phyloP scores from a whole-genome alignment of 2,888 invertebrate species.

The Luffia ferchaultella region DNA sequence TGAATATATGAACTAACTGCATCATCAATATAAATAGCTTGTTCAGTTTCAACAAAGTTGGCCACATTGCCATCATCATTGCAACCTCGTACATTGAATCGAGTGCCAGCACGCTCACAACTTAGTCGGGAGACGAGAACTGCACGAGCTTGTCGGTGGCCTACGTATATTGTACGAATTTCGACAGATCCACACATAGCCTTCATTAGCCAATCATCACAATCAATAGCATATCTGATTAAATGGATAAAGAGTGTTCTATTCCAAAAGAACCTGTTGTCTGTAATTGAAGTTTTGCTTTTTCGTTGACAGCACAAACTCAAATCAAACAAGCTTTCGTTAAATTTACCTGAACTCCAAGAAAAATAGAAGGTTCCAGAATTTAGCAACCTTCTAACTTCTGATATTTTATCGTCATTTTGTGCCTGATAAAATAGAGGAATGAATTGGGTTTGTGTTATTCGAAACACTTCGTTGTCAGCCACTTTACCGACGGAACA shows the following conservation, averaged over 20 bases:
- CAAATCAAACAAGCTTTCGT: constrained; percentile 78
- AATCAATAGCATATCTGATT: constrained; percentile 90
- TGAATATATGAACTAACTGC: constrained; percentile 90
- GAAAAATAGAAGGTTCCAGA: constrained; percentile 99
- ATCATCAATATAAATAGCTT: constrained; percentile 92
- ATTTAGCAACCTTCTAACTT: constrained; percentile 86
- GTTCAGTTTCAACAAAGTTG: constrained; percentile 99
- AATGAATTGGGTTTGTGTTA: constrained; percentile 91
- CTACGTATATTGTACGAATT: constrained; percentile 97
- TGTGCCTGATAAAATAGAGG: constrained; percentile 80
- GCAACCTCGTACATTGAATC: constrained; percentile 97
- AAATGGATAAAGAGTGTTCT: constrained; percentile 94
- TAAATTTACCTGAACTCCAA: constrained; percentile 68
- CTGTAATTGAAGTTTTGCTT: constrained; percentile 80
- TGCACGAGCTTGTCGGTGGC: constrained; percentile 91
- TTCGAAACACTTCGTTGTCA: constrained; percentile 93
- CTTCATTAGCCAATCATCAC: constrained; percentile 90
- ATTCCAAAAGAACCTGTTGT: constrained; percentile 99
- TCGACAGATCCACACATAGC: constrained; percentile 98
- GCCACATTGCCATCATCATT: constrained; percentile 99
- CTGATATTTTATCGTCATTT: constrained; percentile 68
- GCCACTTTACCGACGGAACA: constrained; percentile 96
- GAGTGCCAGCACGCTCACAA: constrained; percentile 97
- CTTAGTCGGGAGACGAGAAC: constrained; percentile 96
- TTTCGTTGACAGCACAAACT: constrained; percentile 94